Conservation (phyloP, 2,888 invertebrate species). For the Polyommatus icarus region DNA sequence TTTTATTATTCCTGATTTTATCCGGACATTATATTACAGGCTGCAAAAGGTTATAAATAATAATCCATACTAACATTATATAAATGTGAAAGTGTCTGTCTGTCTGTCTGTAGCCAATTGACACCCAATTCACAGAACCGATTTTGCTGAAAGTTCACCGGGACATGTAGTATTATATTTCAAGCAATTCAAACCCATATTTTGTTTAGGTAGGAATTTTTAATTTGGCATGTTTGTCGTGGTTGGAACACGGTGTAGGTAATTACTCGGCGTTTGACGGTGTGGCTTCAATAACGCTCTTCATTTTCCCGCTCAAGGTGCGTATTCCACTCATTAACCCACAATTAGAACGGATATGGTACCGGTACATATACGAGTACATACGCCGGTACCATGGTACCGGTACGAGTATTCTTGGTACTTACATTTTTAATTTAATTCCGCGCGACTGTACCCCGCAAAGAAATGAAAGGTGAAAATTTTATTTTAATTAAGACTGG, state of each 20-base stretch:
- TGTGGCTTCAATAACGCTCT: slow-evolving; percentile 28
- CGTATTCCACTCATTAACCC: slow-evolving; percentile 31
- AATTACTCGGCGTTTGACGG: slow-evolving; percentile 28
- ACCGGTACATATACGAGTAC: neutral
- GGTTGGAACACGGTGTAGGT: neutral
- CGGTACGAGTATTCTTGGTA: neutral
- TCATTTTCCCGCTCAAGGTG: slow-evolving; percentile 30
- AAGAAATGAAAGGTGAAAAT: slow-evolving; percentile 9
- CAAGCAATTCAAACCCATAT: neutral
- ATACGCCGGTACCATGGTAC: neutral
- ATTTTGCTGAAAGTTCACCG: too few species aligned
- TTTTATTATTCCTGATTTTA: too few species aligned
- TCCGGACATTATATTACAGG: too few species aligned
- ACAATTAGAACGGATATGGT: slow-evolving; percentile 15
- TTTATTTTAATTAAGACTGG: slow-evolving; percentile 8
- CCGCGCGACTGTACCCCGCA: slow-evolving; percentile 8
- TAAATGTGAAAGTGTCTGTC: too few species aligned
- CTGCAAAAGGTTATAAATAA: too few species aligned
- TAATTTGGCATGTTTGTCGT: neutral
- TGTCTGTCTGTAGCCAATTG: too few species aligned
- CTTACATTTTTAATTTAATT: slow-evolving; percentile 6
- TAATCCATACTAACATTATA: too few species aligned
- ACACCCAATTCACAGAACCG: too few species aligned
- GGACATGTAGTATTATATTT: neutral
- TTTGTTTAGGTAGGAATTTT: slow-evolving; percentile 4